Conservation (phyloP, 2,888 invertebrate species). For the Cryptus armator region DNA sequence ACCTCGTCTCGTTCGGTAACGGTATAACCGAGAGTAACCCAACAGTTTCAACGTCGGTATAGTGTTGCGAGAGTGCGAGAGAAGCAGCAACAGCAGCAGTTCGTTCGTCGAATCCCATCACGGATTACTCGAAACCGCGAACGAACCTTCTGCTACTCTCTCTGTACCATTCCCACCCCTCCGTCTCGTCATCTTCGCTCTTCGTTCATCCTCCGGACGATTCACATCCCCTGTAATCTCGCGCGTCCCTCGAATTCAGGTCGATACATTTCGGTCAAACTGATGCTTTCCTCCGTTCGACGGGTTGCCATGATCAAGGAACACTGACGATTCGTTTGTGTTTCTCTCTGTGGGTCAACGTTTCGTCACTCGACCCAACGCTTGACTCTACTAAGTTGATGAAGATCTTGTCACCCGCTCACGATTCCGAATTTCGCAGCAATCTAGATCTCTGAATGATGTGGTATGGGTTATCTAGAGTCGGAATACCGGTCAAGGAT, state of each 20-base stretch:
- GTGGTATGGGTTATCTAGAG: not conserved
- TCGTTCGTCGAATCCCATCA: slow-evolving; percentile 50
- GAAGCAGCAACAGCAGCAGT: slow-evolving; percentile 22
- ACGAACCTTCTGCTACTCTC: slow-evolving; percentile 30
- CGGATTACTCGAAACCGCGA: slow-evolving; percentile 63
- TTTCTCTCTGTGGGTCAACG: slow-evolving; percentile 27
- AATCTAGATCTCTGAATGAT: not conserved
- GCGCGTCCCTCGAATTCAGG: slow-evolving; percentile 20
- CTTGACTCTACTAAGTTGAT: not conserved
- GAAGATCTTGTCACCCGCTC: not conserved
- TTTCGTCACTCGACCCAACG: not conserved
- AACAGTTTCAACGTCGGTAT: not conserved
- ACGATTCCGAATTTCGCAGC: not conserved
- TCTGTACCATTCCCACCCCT: slow-evolving; percentile 30
- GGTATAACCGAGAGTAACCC: not conserved
- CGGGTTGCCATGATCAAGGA: slow-evolving; percentile 25
- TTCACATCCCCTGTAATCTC: slow-evolving; percentile 29
- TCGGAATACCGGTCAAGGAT: not conserved
- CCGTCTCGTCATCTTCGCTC: not conserved
- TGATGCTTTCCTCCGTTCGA: slow-evolving; percentile 29
- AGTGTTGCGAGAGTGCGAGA: not conserved
- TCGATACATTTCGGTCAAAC: slow-evolving; percentile 34
- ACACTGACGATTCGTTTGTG: not conserved
- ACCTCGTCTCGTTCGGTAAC: slow-evolving; percentile 38
- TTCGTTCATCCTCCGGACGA: slow-evolving; percentile 5